Evolutionary conservation across 2,113 vertebrate genomes (phyloP).

Genomic region (Quiscalus mexicanus): DNA sequence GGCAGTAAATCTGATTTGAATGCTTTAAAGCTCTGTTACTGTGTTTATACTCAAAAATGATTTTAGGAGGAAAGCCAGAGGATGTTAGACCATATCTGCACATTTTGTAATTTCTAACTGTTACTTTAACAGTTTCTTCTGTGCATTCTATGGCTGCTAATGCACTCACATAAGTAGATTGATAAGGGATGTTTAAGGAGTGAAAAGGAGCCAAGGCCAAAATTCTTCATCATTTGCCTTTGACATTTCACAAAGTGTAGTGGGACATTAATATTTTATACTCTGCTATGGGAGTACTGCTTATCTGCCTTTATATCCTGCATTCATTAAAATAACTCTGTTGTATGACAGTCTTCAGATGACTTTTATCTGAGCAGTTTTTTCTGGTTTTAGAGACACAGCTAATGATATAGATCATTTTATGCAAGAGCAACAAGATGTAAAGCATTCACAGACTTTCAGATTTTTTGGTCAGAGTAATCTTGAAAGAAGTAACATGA

Average conservation of each 20-base stretch:
- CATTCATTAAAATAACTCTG: not conserved
- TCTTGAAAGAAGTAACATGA: slow-evolving; percentile 52
- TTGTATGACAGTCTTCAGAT: slow-evolving; percentile 1
- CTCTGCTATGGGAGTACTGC: not conserved
- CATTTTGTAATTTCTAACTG: not conserved
- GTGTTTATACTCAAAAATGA: not conserved
- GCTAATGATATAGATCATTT: not conserved
- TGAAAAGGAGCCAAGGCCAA: not conserved
- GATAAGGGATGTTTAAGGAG: not conserved
- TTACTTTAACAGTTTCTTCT: not conserved
- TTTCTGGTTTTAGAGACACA: not conserved
- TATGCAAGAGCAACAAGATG: slow-evolving; percentile 6
- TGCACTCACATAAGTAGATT: not conserved
- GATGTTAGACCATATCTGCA: not conserved
- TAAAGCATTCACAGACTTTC: slow-evolving; percentile 26
- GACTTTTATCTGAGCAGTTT: not conserved
- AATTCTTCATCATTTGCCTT: slow-evolving; percentile 2
- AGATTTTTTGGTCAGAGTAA: slow-evolving; percentile 4
- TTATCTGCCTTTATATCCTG: not conserved
- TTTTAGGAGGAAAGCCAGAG: not conserved
- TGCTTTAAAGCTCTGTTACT: not conserved
- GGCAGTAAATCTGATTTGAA: not conserved
- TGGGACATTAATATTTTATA: not conserved
- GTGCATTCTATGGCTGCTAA: not conserved
- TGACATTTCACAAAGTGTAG: slow-evolving; percentile 2